Base-by-base conservation (phyloP, 2,797 vertebrate species). In the Lacerta viridis region DNA sequence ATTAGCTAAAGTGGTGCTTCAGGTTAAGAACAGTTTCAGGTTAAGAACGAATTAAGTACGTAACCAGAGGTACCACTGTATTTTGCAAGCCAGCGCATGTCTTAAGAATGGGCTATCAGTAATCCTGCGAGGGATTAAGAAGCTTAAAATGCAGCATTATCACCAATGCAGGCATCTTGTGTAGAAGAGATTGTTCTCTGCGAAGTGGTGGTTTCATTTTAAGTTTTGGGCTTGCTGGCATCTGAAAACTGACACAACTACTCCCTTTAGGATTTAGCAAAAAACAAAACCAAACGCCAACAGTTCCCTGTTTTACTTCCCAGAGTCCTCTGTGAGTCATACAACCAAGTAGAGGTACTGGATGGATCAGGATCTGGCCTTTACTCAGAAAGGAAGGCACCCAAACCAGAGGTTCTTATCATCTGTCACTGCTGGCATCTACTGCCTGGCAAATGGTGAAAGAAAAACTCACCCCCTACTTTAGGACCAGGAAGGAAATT, bases 221-320 rank as follows among this genome's bases (percentile, higher is more conserved):
- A 55, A 55, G 13, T 55, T 55, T 55, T 50, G n/a, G 11, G 18
- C 29, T 64, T 68, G n/a, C 20, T 79, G 39, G 10, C 4, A 7
- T 27, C 20, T 43, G 17, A 39, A 7, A 27, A 68, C 15, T 89
- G 46, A 66, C 27, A 36, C 3, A 84, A 84, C 25, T 27, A 46
- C 23, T 55, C 46, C 84, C 72, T 61, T 83, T 13, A 17, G 88
- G 64, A 36, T 91, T 81, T 43, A 76, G 41, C 50, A 20, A 85
- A 50, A 41, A 27, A 27, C 18, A 1, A 46, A 13, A 50, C 39
- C 33, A 50, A 50, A 50, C 2, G 2, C 64, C 55, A 43, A 23
- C 4, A n/a, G 27, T 59, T 43, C 20, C 4, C 29, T 36, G 13
- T 64, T n/a, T 18, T 9, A 46, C 1, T 27, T 29, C n/a, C 3